Evolutionary conservation across 2,888 invertebrate genomes (phyloP), one percentile per base, ranked within the genome.

Genomic region (Microctonus hyperodae): DNA sequence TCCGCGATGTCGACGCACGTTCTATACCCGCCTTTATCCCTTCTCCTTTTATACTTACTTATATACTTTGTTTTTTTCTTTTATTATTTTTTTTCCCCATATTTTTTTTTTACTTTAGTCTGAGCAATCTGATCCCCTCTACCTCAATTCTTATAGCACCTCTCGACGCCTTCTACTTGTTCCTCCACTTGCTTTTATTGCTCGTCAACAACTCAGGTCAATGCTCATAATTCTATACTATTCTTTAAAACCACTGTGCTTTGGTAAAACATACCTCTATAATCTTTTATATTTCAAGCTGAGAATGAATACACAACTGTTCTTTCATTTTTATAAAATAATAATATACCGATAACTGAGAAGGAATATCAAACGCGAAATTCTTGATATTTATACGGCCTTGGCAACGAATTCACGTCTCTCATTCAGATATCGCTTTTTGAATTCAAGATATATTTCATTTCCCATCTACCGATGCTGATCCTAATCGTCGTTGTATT

Each of bases 1-100:
- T 65, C 64, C 73, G 71, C 75, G 77, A 77, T 75, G 77, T 77
- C 75, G 76, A 70, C 48, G 55, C 64, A 64, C 51, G 70, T 69
- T 70, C 66, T 72, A 69, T 70, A 68, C 64, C 69, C 72, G 72
- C 68, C 65, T 72, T 67, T 69, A 68, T 70, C 68, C 69, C 71
- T 67, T 35, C 68, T 33, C 44, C 22, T 40, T 37, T 50, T 44
- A 28, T 55, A n/a, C 31, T 55, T 33, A 28, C 25, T n/a, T n/a
- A 55, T 20, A 2, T 55, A 13, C 16, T 55, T 55, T n/a, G n/a
- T 53, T 55, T 51, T 11, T 51, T 51, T 23, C 7, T 51, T 51
- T 25, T 22, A 51, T 25, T 31, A 16, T 50, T 16, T 22, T 50
- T 50, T 20, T 50, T 50, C 50, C 20, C 20, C 50, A 6, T 40